Base-by-base conservation (phyloP, 2,797 vertebrate species). In the Sebastes jordani region DNA sequence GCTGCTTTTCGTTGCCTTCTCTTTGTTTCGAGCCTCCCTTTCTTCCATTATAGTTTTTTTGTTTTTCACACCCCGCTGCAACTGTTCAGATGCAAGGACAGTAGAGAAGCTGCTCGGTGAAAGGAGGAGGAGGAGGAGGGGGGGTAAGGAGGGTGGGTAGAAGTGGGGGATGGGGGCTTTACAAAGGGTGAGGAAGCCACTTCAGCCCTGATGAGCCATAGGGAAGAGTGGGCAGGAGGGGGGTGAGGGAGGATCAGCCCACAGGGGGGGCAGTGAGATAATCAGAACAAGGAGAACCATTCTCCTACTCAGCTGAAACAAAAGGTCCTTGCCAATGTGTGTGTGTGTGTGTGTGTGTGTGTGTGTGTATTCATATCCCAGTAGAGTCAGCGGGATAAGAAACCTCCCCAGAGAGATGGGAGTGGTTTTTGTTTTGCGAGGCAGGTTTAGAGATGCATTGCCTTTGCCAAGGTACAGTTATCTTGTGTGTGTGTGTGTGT, bases 211-310 rank as follows among this genome's bases (percentile, higher is more conserved):
- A 84, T 88, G 76, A 88, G 81, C 52, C 27, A 76, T 63, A 78
- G 83, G 82, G 70, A 70, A 78, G 76, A 82, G 72, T 78, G 84
- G 62, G 70, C 56, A 74, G 42, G 30, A 61, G 22, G 74, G 62
- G 11, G 27, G 61, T 2, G 65, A 8, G 38, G 56, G 64, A 18
- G 52, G 73, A 59, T 83, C 27, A 56, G 87, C 52, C 66, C 84
- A 86, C 55, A 13, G 66, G 63, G 9, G 88, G 84, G 64, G 73
- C 75, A 79, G 75, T 89, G 91, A 91, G 91, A 92, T 91, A 94
- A 93, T 93, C 91, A 86, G 87, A 91, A 93, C 90, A 94, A 93
- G 87, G 83, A 89, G 86, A 88, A 67, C 86, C 84, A 91, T 93
- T 94, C 91, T 93, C 89, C 83, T 72, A 78, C 87, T 91, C 88